Percentiles rank a stretch among this genome's conserved stretches.
Conservation (phyloP, 1,140 invertebrate genomes). For the Acromyrmex charruanus region DNA sequence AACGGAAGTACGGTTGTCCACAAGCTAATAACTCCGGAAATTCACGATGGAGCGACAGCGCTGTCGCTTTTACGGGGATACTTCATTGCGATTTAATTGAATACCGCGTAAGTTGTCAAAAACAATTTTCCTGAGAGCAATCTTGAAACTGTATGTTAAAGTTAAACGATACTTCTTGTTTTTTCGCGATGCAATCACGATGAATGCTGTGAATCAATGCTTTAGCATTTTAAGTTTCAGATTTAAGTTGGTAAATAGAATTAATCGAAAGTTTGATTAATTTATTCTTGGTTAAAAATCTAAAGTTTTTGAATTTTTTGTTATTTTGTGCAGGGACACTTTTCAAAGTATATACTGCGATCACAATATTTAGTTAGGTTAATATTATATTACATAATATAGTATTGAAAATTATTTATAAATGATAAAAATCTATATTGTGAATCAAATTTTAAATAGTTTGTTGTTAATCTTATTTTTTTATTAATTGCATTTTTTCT, state of each 20-base stretch:
- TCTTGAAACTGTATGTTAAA: not conserved
- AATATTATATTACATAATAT: not conserved
- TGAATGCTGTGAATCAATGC: not conserved
- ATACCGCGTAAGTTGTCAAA: slow-evolving; percentile 31
- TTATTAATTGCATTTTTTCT: not conserved
- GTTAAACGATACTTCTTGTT: slow-evolving; percentile 4
- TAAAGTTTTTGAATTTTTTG: slow-evolving; percentile 10
- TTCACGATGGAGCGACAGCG: slow-evolving; percentile 8
- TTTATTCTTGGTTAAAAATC: not conserved
- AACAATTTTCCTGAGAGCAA: slow-evolving; percentile 32
- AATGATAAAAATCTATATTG: not conserved
- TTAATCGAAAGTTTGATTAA: not conserved
- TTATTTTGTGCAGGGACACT: not conserved
- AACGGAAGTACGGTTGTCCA: slow-evolving; percentile 15
- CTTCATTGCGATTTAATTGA: slow-evolving; percentile 38
- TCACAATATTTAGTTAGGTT: not conserved
- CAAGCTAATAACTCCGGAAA: slow-evolving; percentile 40
- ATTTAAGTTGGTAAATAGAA: not conserved
- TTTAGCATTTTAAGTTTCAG: not conserved
- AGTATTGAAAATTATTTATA: slow-evolving; percentile 1
- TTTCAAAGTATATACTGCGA: not conserved
- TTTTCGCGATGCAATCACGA: not conserved
- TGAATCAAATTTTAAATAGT: not conserved
- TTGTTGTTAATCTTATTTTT: not conserved
- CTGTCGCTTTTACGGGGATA: slow-evolving; percentile 27